Base-by-base conservation (phyloP, 2,888 invertebrate genomes). In the Ornithoptera priamus region DNA sequence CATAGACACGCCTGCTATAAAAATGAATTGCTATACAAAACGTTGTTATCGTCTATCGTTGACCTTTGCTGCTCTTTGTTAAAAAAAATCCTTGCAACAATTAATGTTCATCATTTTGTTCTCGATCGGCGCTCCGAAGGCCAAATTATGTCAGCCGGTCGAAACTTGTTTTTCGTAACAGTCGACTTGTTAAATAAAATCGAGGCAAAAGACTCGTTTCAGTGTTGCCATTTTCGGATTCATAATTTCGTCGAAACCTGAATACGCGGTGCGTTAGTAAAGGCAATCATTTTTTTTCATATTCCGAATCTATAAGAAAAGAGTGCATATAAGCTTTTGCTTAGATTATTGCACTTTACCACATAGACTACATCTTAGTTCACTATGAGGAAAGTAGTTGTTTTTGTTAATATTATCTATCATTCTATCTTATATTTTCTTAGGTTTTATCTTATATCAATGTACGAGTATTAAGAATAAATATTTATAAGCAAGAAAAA, bases 61-160 rank as follows among this genome's bases (percentile, higher is more conserved):
- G 69, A 65, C 61, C 69, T 69, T 69, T 69, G 69, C 69, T 56
- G 65, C 46, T 65, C 65, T 69, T 69, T 69, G 69, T 69, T 69
- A 53, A 5, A 50, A 50, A 65, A 75, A 77, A 75, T 72, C 73
- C 75, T 77, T 76, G 77, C 73, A 75, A 77, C 74, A 75, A 73
- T 76, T 76, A 75, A 72, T 75, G 74, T 72, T 74, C 75, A 75
- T 76, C 75, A 72, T 70, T 73, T 69, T 69, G 65, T 69, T 69
- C 53, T 69, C 50, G 59, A 61, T 65, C 24, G 12, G 53, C 65
- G 69, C 74, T 77, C 68, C 74, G 84, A 84, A 84, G 84, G 84
- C 77, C 80, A 79, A 74, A 76, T 84, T 83, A 84, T 83, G 82
- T 82, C 84, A 84, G 80, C 77, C 81, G 72, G 75, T 57, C 69